A percentile compares a stretch with the other conserved stretches of the same genome.
Evolutionary conservation across 1,140 invertebrate genomes (phyloP).

Genomic region (Hyphantria cunea): DNA sequence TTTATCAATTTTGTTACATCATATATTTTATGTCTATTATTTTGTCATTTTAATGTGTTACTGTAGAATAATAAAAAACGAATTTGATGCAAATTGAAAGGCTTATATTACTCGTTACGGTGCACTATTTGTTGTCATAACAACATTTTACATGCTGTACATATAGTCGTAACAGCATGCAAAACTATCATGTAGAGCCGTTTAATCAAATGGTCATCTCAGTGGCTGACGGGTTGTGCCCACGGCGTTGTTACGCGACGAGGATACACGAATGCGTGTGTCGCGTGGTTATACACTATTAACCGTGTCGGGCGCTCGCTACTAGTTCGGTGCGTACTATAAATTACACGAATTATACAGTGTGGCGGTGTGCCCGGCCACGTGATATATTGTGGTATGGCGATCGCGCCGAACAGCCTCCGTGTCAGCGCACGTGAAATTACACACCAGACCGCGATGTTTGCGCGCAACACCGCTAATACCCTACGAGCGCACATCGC

Average conservation of each 20-base stretch:
- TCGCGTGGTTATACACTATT: constrained; percentile 75
- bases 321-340: constrained; percentile 63
- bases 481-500: constrained; percentile 41
- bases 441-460: constrained; percentile 66
- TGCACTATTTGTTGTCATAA: too few relatives aligned
- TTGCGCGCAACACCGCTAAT: constrained; percentile 63
- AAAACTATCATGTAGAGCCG: constrained; percentile 34
- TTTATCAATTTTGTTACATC: too few relatives aligned
- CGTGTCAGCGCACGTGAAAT: constrained; percentile 74
- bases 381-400: constrained; percentile 76
- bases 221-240: constrained; percentile 25
- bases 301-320: constrained; percentile 55
- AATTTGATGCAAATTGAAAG: too few relatives aligned
- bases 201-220: constrained; percentile 45
- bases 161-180: too few relatives aligned
- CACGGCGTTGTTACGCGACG: constrained; percentile 15
- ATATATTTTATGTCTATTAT: too few relatives aligned
- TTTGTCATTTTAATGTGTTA: too few relatives aligned
- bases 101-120: too few relatives aligned
- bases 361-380: constrained; percentile 56
- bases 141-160: too few relatives aligned
- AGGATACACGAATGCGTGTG: constrained; percentile 50
- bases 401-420: constrained; percentile 48
- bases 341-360: constrained; percentile 79
- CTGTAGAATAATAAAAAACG: too few relatives aligned